Conservation (phyloP, 1,140 invertebrate species). For the Drosophila bifasciata region DNA sequence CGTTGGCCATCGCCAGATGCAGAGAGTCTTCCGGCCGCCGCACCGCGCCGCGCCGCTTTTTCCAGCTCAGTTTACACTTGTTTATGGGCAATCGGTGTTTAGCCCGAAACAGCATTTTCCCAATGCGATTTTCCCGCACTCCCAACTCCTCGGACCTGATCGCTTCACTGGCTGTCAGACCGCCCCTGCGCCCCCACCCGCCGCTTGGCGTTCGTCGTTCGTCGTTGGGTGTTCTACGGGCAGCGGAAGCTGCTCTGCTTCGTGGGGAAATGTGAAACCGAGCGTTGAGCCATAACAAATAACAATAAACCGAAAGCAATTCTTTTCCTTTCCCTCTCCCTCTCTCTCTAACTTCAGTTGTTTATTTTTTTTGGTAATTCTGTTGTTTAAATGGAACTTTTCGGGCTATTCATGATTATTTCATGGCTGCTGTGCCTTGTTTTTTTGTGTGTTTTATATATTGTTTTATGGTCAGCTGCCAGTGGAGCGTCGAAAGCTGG, state of each 20-base stretch:
- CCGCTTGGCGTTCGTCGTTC: conserved; percentile 1
- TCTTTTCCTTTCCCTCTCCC: conserved; percentile 35
- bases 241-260: conserved; percentile 53
- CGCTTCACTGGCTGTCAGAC: conserved; percentile 42
- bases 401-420: conserved; percentile 58
- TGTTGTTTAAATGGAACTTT: conserved; percentile 74
- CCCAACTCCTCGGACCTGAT: conserved; percentile 38
- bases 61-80: conserved; percentile 77
- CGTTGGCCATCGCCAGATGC: conserved; percentile 24
- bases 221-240: conserved; percentile 52
- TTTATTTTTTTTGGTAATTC: conserved; percentile 53
- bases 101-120: conserved; percentile 57
- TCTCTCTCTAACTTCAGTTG: conserved; percentile 11
- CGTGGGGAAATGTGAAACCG: conserved; percentile 75
- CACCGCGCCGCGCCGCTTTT: conserved; percentile 48
- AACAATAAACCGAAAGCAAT: conserved; percentile 58
- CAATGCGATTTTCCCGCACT: conserved; percentile 40
- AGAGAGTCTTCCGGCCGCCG: conserved; percentile 44
- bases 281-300: conserved; percentile 60
- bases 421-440: conserved; percentile 34
- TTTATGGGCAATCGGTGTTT: conserved; percentile 57
- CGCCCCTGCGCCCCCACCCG: no score
- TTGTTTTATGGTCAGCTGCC: conserved; percentile 48
- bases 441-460: conserved; percentile 48
- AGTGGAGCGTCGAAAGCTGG: conserved; percentile 37